phyloP scores from a whole-genome alignment of 2,797 vertebrate species.

The Microchirus variegatus region DNA sequence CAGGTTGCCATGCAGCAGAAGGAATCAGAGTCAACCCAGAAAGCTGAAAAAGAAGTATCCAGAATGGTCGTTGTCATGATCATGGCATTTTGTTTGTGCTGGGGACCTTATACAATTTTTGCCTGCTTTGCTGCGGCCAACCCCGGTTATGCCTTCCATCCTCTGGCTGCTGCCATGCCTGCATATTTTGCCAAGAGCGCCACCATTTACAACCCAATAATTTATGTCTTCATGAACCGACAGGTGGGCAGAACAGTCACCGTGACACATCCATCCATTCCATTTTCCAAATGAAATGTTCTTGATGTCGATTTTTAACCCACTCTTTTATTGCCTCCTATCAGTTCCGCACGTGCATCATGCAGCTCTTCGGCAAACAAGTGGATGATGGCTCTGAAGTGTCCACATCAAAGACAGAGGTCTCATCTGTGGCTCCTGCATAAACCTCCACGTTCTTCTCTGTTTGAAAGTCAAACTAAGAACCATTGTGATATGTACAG shows the following conservation, averaged over 20 bases:
- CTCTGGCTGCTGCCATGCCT: conserved; percentile 86
- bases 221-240: conserved; percentile 92
- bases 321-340: conserved; percentile 2
- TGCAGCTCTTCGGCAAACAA: conserved; percentile 89
- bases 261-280: not conserved
- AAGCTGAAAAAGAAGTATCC: conserved; percentile 90
- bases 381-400: conserved; percentile 88
- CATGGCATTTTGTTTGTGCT: conserved; percentile 82
- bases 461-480: conserved; percentile 13
- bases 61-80: conserved; percentile 93
- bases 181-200: conserved; percentile 92
- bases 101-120: conserved; percentile 88
- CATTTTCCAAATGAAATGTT: not conserved
- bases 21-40: conserved; percentile 91
- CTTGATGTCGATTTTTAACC: not conserved
- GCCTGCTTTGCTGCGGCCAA: conserved; percentile 87
- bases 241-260: conserved; percentile 76
- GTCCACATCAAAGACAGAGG: conserved; percentile 88
- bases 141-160: conserved; percentile 89
- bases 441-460: conserved; percentile 62
- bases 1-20: conserved; percentile 91
- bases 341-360: conserved; percentile 89
- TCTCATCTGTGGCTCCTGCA: conserved; percentile 88
- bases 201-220: conserved; percentile 92
- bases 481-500: conserved; percentile 58